Evolutionary conservation across 2,888 invertebrate species (phyloP), one percentile per base, ranked within the genome.

Genomic region (Hemaris fuciformis): DNA sequence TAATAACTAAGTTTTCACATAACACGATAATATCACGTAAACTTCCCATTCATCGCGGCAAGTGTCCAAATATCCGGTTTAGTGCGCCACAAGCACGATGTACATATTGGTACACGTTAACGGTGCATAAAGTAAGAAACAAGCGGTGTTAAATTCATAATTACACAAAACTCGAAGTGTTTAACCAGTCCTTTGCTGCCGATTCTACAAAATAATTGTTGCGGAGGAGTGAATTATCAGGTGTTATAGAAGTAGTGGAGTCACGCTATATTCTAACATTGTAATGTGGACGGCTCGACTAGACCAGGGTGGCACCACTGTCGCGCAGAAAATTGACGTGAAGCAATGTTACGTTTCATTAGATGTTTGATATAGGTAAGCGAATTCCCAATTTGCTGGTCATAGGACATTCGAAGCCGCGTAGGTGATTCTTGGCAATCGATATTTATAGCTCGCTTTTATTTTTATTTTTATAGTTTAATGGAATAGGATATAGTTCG

Each of bases 141-240:
- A 81, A 79, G 78, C 81, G 75, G 76, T 82, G 81, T 79, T 77
- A 77, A 79, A 76, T 79, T 85, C 75, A 82, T 87, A 87, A 85
- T 84, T 80, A 85, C 78, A 83, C 79, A 76, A 83, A 80, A 76
- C 81, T 79, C 70, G 71, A 71, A 74, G 77, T 79, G 81, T 77
- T 85, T 83, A 85, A 79, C 75, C 74, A 75, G 67, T 75, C 72
- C 67, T 76, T 57, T 57, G 41, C 22, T 57, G 57, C n/a, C n/a
- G n/a, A n/a, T 38, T 57, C 41, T 23, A 38, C 57, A 57, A 65
- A 65, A 65, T 75, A 38, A 38, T 57, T 15, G 7, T 53, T 31
- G 10, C 18, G 18, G 53, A 15, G 53, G 31, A 31, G 27, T 18
- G 27, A 27, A 53, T 53, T 53, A 31, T 1, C 43, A 20, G 5